These are phyloP conservation scores for Andrena bicolor DNA, from an alignment of 2,888 invertebrate genomes.

Conservation along the genomic window DNA sequence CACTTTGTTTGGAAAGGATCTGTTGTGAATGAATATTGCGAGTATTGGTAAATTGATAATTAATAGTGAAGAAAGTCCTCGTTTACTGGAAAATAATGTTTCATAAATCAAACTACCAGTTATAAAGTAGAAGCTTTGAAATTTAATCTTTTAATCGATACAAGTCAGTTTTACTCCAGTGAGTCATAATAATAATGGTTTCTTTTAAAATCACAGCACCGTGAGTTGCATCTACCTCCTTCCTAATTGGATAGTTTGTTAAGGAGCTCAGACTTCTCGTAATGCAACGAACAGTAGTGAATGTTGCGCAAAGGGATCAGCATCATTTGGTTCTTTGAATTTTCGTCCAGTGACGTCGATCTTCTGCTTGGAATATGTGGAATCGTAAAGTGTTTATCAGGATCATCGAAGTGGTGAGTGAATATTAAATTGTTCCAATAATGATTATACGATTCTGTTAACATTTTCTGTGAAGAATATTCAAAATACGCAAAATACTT, in stretches of 20 bases:
- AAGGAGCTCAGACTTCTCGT: slow-evolving; percentile 49
- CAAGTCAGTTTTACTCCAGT: background rate
- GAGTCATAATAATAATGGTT: slow-evolving; percentile 7
- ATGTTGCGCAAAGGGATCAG: slow-evolving; percentile 44
- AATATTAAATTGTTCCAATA: background rate
- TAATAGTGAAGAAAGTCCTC: no score
- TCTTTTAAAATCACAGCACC: slow-evolving; percentile 19
- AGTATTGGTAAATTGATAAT: no score
- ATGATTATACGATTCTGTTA: background rate
- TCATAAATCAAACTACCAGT: no score
- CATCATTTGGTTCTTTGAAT: slow-evolving; percentile 25
- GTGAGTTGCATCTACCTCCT: background rate
- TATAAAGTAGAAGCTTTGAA: background rate
- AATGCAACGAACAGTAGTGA: slow-evolving; percentile 59
- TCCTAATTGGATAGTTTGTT: slow-evolving; percentile 41
- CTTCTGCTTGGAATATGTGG: slow-evolving; percentile 77
- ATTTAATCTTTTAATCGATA: background rate
- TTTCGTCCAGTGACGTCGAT: slow-evolving; percentile 1
- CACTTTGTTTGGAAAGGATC: no score
- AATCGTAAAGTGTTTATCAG: slow-evolving; percentile 83
- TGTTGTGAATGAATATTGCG: no score
- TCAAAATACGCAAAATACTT: no score
- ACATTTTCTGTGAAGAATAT: background rate
- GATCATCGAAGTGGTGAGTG: slow-evolving; percentile 83
- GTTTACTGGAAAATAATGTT: no score